Evolutionary conservation across 2,888 invertebrate species (phyloP).

Genomic region (Xanthorhoe designata): DNA sequence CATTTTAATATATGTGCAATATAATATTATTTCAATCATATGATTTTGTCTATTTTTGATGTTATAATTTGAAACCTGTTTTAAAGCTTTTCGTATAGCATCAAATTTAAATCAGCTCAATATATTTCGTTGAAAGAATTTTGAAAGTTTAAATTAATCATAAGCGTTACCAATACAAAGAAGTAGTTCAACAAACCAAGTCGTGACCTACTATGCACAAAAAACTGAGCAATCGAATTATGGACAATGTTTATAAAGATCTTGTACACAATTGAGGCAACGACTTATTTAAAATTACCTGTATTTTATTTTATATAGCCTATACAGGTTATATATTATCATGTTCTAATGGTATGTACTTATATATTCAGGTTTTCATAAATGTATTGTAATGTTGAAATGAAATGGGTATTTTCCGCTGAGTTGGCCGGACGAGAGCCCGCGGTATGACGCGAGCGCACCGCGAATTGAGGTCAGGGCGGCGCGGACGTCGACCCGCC

Average conservation of each 20-base stretch:
- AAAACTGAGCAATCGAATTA: slow-evolving; percentile 45
- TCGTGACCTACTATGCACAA: slow-evolving; percentile 48
- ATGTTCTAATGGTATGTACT: slow-evolving; percentile 14
- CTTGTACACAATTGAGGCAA: slow-evolving; percentile 69
- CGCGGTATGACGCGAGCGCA: slow-evolving; percentile 83
- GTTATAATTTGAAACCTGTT: no score
- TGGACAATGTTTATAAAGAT: slow-evolving; percentile 50
- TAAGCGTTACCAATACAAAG: slow-evolving; percentile 20
- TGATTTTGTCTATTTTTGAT: no score
- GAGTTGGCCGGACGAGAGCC: slow-evolving; percentile 80
- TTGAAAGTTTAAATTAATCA: background rate
- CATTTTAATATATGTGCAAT: no score
- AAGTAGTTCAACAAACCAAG: slow-evolving; percentile 46
- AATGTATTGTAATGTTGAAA: slow-evolving; percentile 55
- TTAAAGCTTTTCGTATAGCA: background rate
- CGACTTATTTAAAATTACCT: slow-evolving; percentile 33
- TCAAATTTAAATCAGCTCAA: background rate
- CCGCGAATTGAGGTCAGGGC: slow-evolving; percentile 83
- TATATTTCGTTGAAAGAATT: background rate
- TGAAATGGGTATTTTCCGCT: slow-evolving; percentile 80
- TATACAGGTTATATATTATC: background rate
- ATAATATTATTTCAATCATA: no score
- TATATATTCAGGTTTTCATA: slow-evolving; percentile 33
- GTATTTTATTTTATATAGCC: background rate
- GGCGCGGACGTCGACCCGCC: slow-evolving; percentile 82